Conservation (phyloP, 2,888 invertebrate genomes). For the Nomada fabriciana region DNA sequence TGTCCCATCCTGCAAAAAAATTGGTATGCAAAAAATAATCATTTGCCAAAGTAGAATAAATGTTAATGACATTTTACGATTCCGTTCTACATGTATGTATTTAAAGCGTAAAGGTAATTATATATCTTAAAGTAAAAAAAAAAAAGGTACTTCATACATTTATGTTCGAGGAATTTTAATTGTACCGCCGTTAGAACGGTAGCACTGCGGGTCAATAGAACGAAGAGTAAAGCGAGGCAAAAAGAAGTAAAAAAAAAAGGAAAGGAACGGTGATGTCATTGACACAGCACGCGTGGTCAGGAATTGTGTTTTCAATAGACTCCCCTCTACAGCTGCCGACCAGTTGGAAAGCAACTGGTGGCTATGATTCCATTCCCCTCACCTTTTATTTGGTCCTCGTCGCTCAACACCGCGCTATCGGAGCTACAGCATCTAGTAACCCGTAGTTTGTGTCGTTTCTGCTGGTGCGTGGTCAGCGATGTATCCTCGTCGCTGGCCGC, state of each 20-base stretch:
- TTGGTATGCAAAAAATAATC: not conserved
- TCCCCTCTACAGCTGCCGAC: constrained; percentile 9
- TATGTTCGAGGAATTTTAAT: constrained; percentile 2
- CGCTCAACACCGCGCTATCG: constrained; percentile 86
- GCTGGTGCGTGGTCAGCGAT: constrained; percentile 59
- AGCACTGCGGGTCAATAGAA: constrained; percentile 3
- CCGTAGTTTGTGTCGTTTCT: constrained; percentile 72
- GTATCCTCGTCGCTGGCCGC: constrained; percentile 86
- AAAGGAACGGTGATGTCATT: constrained; percentile 30
- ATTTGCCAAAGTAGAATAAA: not conserved
- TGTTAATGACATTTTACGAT: not conserved
- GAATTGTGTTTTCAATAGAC: constrained; percentile 27
- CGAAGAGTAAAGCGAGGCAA: not conserved
- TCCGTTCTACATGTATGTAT: not conserved
- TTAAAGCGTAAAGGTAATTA: not conserved
- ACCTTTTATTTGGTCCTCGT: constrained; percentile 84
- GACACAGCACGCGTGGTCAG: constrained; percentile 47
- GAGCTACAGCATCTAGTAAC: constrained; percentile 85
- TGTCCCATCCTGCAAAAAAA: constrained; percentile 77
- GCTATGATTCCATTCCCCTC: constrained; percentile 41
- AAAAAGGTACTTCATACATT: not conserved
- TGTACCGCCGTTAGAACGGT: not conserved
- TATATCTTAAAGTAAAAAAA: not conserved
- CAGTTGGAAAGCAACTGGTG: constrained; percentile 18
- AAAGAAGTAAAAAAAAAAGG: not conserved